These are phyloP conservation scores for Ondatra zibethicus DNA, from an alignment of 2,113 vertebrate species.

Conservation along the genomic window DNA sequence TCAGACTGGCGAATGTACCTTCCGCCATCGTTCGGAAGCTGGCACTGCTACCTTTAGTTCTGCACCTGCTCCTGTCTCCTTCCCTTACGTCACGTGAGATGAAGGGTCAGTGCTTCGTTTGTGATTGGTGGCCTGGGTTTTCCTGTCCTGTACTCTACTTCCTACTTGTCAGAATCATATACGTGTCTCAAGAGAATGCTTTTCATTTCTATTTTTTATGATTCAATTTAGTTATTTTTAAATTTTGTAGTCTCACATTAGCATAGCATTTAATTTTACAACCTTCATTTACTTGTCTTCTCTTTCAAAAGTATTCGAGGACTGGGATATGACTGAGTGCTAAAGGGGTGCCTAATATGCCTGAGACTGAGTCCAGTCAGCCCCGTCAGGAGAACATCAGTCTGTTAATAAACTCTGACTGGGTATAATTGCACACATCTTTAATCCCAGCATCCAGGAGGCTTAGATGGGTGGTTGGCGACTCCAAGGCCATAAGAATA, in stretches of 20 bases:
- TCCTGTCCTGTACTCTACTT: neutral
- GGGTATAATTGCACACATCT: neutral
- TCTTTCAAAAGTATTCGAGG: neutral
- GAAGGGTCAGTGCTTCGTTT: neutral
- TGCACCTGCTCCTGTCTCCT: neutral
- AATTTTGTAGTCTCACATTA: slow-evolving; percentile 16
- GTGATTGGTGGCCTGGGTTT: neutral
- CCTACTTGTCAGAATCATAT: slow-evolving; percentile 21
- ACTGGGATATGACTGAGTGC: neutral
- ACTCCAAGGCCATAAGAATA: neutral
- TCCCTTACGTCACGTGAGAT: neutral
- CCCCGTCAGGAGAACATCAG: neutral
- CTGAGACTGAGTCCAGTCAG: neutral
- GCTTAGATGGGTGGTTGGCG: too few relatives aligned
- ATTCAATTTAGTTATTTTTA: neutral
- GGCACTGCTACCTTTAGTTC: slow-evolving; percentile 9
- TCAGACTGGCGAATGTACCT: neutral
- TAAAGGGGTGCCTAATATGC: neutral
- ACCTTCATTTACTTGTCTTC: neutral
- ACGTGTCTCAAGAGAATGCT: neutral
- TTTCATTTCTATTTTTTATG: slow-evolving; percentile 37
- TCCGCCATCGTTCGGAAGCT: slow-evolving; percentile 1
- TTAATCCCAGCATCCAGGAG: neutral
- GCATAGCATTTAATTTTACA: slow-evolving; percentile 71
- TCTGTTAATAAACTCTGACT: neutral